Base-by-base conservation (phyloP, 2,888 invertebrate species). In the Metallyticus violacea region DNA sequence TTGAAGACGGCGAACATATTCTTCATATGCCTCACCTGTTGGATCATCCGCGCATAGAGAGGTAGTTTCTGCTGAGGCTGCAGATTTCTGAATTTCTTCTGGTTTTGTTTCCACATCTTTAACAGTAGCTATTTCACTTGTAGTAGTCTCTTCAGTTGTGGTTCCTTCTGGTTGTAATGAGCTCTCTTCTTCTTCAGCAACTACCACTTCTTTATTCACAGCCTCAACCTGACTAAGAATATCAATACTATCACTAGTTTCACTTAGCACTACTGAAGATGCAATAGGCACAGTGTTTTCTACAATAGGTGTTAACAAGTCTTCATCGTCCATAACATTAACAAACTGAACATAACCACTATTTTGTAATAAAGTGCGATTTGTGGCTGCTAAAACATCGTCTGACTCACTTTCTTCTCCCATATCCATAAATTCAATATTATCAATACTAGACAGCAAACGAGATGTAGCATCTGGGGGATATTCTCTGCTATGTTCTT, bases 341-440 rank as follows among this genome's bases (percentile, higher is more conserved):
- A 95, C 94, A 89, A 95, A 95, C 89, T 95, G 93, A 80, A 95
- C 93, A 89, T 95, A 96, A 0, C 95, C 95, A 27, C 94, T 93
- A 91, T 95, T 95, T 88, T 93, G 93, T 22, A 94, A 89, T 86
- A 93, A 88, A 0, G 93, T 92, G 81, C 93, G 91, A 88, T 94
- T 94, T 0, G 93, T 92, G 62, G 93, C 92, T 5, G 94, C 93
- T 84, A 92, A 91, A 76, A 93, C 92, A 22, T 93, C 94, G 89
- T 95, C 96, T 4, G 95, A 91, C 85, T 89, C 93, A 25, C 95
- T 94, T 26, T 95, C 94, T n/a, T 96, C 89, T 0, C 97, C 97
- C 0, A 97, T 97, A 90, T 97, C 97, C 93, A 96, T 97, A 90
- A 96, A 97, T 90, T 97, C 97, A 4, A 91, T 90, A 29, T 90